Evolutionary conservation across 2,888 invertebrate genomes (phyloP), one percentile per base, ranked within the genome.

Genomic region (Caenorhabditis auriculariae): DNA sequence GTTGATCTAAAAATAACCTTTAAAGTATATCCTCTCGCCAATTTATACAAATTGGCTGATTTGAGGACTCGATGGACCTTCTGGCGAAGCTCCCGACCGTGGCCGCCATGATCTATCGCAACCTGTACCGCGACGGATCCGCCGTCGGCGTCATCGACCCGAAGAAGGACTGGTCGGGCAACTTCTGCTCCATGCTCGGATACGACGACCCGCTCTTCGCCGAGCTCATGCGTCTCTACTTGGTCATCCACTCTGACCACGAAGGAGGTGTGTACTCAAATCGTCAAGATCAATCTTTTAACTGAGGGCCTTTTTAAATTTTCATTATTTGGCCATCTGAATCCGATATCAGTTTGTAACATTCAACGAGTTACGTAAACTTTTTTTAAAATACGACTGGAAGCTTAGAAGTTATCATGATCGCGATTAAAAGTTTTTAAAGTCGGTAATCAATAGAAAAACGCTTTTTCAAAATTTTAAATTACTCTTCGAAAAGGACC

Each of bases 81-180:
- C 92, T 94, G 81, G 93, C 93, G 48, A 93, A 94, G 83, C 85
- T 94, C 81, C 93, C 94, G 0, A 92, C 92, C 23, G 87, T 94
- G 19, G 94, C 93, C 0, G 91, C 94, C 17, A 90, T 91, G 17
- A 93, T 94, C 80, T 94, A 94, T 85, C 88, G 92, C 65, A 94
- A 94, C 83, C 86, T 90, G 28, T 91, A 88, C 84, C 86, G 89
- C 70, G 90, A 91, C 78, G 90, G 91, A 60, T 89, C 90, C 69
- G 89, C 90, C 43, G 89, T 93, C 72, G 90, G 91, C 42, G 89
- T 91, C 50, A 91, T 93, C 74, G 91, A 93, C 82, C 87, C 88
- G 57, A 88, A 88, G 82, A 90, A 90, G 83, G 94, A 95, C 84
- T 94, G 93, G 73, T 87, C 87, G 72, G 88, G 89, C 82, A 94